A percentile compares a stretch with the other conserved stretches of the same genome.
Conservation (phyloP, 2,888 invertebrate species). For the Dioctria linearis region DNA sequence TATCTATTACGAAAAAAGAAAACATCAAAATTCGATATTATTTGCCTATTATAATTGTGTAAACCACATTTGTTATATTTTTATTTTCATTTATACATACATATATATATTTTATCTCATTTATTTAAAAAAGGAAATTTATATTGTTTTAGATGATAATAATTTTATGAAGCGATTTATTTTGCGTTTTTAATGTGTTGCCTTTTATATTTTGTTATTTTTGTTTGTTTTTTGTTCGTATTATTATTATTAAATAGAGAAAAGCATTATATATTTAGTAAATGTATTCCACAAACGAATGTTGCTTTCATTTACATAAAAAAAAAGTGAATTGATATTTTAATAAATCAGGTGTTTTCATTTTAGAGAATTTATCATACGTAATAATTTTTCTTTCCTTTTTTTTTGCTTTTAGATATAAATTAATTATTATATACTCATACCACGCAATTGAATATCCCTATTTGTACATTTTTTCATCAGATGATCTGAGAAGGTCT, state of each 20-base stretch:
- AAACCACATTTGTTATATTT: constrained; percentile 32
- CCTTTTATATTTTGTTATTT: constrained; percentile 13
- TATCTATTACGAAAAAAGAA: constrained; percentile 53
- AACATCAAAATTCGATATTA: constrained; percentile 36
- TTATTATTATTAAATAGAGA: neutral
- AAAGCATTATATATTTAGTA: constrained; percentile 46
- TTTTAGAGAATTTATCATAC: constrained; percentile 24
- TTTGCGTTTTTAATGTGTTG: neutral
- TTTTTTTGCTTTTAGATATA: constrained; percentile 13
- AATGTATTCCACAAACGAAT: constrained; percentile 17
- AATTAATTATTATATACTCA: too few species aligned
- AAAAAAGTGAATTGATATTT: constrained; percentile 16
- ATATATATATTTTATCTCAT: constrained; percentile 40
- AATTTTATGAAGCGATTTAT: constrained; percentile 18
- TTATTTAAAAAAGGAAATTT: constrained; percentile 10
- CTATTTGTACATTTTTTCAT: constrained; percentile 80
- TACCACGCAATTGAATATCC: constrained; percentile 50
- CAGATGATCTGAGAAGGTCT: constrained; percentile 78
- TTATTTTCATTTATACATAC: constrained; percentile 26
- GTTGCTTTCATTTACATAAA: constrained; percentile 23
- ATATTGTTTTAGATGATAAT: constrained; percentile 11
- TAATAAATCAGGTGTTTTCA: constrained; percentile 30
- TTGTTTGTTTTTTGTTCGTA: neutral
- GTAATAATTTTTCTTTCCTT: constrained; percentile 13
- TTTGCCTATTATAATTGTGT: constrained; percentile 36